Evolutionary conservation across 1,140 invertebrate genomes (phyloP).

Genomic region (Catajapyx aquilonaris): DNA sequence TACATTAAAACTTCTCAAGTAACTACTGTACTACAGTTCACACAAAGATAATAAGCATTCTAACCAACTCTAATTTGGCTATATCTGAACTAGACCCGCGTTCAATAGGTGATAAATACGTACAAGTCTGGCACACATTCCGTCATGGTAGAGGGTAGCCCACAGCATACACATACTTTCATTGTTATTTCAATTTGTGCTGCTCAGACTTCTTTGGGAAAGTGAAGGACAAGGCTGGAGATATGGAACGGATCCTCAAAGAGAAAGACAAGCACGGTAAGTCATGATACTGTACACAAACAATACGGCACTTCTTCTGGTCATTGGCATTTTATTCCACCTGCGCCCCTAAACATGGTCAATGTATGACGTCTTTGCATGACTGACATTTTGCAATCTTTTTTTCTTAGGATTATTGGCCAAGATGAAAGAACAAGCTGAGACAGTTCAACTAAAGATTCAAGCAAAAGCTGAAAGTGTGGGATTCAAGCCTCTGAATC

Average conservation of each 20-base stretch:
- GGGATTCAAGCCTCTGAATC: constrained; percentile 28
- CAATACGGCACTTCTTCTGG: constrained; percentile 4
- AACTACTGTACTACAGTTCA: too few species aligned
- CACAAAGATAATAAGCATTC: too few species aligned
- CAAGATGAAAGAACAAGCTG: constrained; percentile 89
- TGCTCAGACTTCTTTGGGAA: constrained; percentile 68
- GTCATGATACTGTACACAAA: constrained; percentile 14
- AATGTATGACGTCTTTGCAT: constrained; percentile 1
- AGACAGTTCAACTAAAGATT: constrained; percentile 77
- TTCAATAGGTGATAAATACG: too few species aligned
- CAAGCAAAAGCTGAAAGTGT: constrained; percentile 77
- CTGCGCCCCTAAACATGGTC: too few species aligned
- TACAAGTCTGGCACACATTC: too few species aligned
- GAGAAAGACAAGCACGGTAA: constrained; percentile 79
- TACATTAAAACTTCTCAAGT: too few species aligned
- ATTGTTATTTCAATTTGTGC: too few species aligned
- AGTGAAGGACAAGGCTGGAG: constrained; percentile 76
- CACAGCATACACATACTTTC: too few species aligned
- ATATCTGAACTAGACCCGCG: too few species aligned
- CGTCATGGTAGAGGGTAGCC: too few species aligned
- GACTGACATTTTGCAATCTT: constrained; percentile 12
- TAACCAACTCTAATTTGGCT: too few species aligned
- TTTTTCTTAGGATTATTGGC: constrained; percentile 57
- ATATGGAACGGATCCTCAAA: constrained; percentile 71
- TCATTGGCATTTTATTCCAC: too few species aligned